These are phyloP conservation scores for Panorpa germanica DNA, from an alignment of 2,888 invertebrate species.

Conservation along the genomic window DNA sequence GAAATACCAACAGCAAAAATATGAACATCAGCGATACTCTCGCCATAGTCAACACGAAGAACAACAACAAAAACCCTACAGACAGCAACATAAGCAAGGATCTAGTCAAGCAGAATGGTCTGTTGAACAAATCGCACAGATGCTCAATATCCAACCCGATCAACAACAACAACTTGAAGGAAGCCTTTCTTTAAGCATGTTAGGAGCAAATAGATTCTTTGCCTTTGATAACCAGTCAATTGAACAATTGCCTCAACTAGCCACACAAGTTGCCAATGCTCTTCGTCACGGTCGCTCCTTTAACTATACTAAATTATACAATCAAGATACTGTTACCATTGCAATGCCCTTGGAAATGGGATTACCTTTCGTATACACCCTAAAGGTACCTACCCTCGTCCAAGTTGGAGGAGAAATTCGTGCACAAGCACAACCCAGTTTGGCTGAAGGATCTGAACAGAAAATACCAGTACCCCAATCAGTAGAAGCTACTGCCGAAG, in stretches of 20 bases:
- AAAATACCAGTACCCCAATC: constrained; percentile 16
- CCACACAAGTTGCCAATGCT: constrained; percentile 22
- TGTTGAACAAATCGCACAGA: constrained; percentile 32
- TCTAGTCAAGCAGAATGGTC: constrained; percentile 25
- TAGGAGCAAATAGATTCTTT: constrained; percentile 27
- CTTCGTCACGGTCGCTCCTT: constrained; percentile 28
- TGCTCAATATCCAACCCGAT: constrained; percentile 33
- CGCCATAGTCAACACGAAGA: constrained; percentile 15
- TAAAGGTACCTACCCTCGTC: constrained; percentile 35
- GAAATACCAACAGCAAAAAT: constrained; percentile 10
- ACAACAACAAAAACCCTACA: constrained; percentile 11
- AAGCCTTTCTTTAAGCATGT: constrained; percentile 24
- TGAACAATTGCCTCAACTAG: constrained; percentile 23
- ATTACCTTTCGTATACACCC: constrained; percentile 44
- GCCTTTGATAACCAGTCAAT: constrained; percentile 34
- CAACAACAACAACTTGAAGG: constrained; percentile 36
- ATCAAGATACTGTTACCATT: constrained; percentile 34
- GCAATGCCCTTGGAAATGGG: constrained; percentile 54
- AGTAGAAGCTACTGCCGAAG: constrained; percentile 25
- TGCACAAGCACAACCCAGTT: constrained; percentile 18
- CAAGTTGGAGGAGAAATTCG: constrained; percentile 30
- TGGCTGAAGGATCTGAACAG: constrained; percentile 13
- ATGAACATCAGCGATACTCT: constrained; percentile 11
- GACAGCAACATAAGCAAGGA: constrained; percentile 7
- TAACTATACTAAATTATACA: constrained; percentile 38